Evolutionary conservation across 1,140 invertebrate species (phyloP), one percentile per base, ranked within the genome.

Genomic region (Sminthurinus signatus): DNA sequence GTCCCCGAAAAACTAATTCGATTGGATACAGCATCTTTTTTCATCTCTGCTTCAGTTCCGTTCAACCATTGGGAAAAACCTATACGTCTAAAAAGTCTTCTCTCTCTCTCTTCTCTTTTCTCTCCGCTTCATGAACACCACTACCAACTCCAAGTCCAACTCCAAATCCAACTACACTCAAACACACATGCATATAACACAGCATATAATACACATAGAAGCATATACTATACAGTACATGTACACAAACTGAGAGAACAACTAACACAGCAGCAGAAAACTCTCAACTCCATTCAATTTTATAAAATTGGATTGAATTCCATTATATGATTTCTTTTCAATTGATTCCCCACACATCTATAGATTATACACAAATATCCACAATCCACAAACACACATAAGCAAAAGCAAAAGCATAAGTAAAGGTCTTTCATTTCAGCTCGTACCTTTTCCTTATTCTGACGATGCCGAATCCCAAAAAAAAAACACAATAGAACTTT

Each of bases 1-100:
- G 63, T 61, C 67, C 58, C 62, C 67, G 64, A 66, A 66, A 63
- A 60, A 61, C 66, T 63, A 68, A 64, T 68, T 64, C 62, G 67
- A 68, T 68, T 68, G 67, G 67, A 64, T 68, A 62, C 67, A 64
- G 67, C 62, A 65, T 61, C 58, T 64, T 68, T 64, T 64, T 68
- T 64, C 61, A 64, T 64, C 62, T 64, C 59, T 61, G 64, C 58
- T 66, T 66, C 64, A 66, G 55, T 66, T 65, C 63, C 63, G 55
- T 65, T 60, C 63, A 60, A 52, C 57, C 54, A 56, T 39, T 31
- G 28, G 54, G 54, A 56, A 56, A 56, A 56, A 31, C 17, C 28
- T 15, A 15, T 36, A 39, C 5, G 27, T 19, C 19, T 27, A 52
- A 52, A 25, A 52, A 52, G 50, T 52, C 50, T 52, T 36, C 32